Evolutionary conservation across 2,888 invertebrate species (phyloP).

Genomic region (Icerya purchasi): DNA sequence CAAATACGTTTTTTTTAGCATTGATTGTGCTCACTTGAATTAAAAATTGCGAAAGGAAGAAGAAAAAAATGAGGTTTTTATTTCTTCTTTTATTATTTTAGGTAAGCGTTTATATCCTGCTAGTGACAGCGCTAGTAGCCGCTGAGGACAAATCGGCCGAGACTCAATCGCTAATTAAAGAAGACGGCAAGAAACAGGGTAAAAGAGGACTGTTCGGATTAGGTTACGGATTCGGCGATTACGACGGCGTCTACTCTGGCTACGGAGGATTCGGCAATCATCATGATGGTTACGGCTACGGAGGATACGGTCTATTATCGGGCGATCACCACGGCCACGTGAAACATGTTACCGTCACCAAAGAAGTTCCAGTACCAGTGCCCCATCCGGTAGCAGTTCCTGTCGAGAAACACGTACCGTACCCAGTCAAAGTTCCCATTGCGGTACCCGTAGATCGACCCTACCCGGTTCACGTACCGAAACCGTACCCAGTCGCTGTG

Average conservation of each 20-base stretch:
- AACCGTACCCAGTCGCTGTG: conserved; percentile 18
- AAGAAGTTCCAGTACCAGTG: conserved; percentile 18
- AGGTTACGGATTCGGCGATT: conserved; percentile 20
- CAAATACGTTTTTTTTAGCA: no score
- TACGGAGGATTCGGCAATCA: conserved; percentile 19
- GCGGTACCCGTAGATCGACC: conserved; percentile 18
- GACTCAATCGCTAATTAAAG: background rate
- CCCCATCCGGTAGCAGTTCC: conserved; percentile 26
- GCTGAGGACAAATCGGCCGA: conserved; percentile 5
- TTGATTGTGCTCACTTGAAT: no score
- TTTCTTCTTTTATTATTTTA: no score
- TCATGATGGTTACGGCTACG: conserved; percentile 16
- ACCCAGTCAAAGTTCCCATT: conserved; percentile 17
- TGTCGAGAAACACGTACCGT: conserved; percentile 44
- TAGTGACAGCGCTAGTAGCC: no score
- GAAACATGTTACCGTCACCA: conserved; percentile 17
- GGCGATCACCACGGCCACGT: conserved; percentile 14
- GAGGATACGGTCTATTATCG: conserved; percentile 15
- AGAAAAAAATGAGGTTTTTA: no score
- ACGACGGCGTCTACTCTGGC: conserved; percentile 30
- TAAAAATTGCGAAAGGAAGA: no score
- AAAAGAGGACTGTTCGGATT: conserved; percentile 24
- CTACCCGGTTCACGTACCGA: conserved; percentile 19
- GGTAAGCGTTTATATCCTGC: no score
- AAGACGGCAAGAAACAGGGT: conserved; percentile 14